Evolutionary conservation across 2,888 invertebrate species (phyloP), one percentile per base, ranked within the genome.

Genomic region (Catocala sponsa): DNA sequence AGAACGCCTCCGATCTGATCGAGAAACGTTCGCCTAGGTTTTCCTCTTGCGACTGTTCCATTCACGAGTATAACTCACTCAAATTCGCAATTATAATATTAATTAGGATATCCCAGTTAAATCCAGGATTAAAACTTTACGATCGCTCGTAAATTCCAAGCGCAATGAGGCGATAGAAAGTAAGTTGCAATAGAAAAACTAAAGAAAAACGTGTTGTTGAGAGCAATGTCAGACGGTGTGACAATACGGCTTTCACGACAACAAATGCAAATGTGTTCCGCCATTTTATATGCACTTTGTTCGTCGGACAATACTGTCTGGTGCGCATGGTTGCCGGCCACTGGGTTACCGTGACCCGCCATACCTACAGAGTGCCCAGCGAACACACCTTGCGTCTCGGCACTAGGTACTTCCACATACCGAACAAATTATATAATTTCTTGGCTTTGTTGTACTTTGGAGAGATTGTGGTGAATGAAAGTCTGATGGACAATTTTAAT

Each of bases 241-340:
- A 73, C 72, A 74, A 67, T 63, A 59, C 52, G 52, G 48, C 74
- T 75, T 69, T 77, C 73, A 55, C 77, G 64, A 47, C 56, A 60
- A 61, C 67, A 58, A 67, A 75, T 77, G 75, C 75, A 68, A 77
- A 77, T 77, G 61, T 65, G 56, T 59, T 75, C 68, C 71, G 68
- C 68, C 73, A 49, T 65, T 63, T 51, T 74, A 61, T 59, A 58
- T 74, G 69, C 72, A 74, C 76, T 76, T 74, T 74, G 76, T 76
- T 65, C 61, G 61, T 41, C 32, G 62, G 55, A 77, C 78, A 77
- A 77, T 77, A 63, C 55, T 47, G 76, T 77, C 78, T 75, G 68
- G 63, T 56, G 53, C 44, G 15, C 15, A 4, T 54, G 7, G 33
- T 33, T 49, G 32, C 12, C 47, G 25, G 56, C 50, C 55, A 52